A percentile compares a stretch with the other conserved stretches of the same genome.
phyloP scores from a whole-genome alignment of 2,113 vertebrate genomes.

The Chloropsis cyanopogon region DNA sequence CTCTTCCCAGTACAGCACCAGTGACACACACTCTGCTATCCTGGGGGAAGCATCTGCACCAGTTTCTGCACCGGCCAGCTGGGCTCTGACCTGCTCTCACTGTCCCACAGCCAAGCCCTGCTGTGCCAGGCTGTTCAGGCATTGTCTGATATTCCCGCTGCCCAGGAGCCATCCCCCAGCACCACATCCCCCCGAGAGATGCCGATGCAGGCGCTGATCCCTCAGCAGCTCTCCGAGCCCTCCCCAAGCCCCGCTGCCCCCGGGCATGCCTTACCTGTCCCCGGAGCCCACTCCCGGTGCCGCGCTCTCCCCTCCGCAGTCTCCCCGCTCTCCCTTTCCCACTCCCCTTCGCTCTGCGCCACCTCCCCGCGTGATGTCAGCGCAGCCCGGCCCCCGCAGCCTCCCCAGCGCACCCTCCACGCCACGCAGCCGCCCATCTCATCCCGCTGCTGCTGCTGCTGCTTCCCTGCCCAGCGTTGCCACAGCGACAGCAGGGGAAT shows the following conservation, averaged over 20 bases:
- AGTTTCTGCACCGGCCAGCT: not conserved
- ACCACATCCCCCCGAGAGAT: not conserved
- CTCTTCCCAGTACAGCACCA: not conserved
- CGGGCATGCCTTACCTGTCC: conserved; percentile 10
- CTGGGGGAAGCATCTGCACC: not conserved
- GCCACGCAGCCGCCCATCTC: conserved; percentile 1
- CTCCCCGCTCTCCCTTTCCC: conserved; percentile 7
- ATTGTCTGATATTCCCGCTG: not conserved
- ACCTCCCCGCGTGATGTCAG: conserved; percentile 45
- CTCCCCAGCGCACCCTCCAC: not conserved
- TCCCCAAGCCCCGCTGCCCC: not conserved
- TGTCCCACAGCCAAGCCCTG: not conserved
- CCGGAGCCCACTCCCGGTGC: not conserved
- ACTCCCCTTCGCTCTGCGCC: not conserved
- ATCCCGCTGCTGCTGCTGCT: not conserved
- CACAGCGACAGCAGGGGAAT: conserved; percentile 49
- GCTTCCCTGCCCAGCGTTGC: conserved; percentile 30
- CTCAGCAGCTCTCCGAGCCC: rapidly evolving
- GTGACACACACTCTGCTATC: not conserved
- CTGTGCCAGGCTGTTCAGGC: not conserved
- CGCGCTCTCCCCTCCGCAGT: not conserved
- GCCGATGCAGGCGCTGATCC: not conserved
- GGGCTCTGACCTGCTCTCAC: not conserved
- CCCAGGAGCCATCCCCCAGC: not conserved
- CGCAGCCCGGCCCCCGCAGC: conserved; percentile 22